Percentiles rank a stretch among this genome's conserved stretches.
Evolutionary conservation across 2,797 vertebrate genomes (phyloP).

Genomic region (Simalia tracyae): DNA sequence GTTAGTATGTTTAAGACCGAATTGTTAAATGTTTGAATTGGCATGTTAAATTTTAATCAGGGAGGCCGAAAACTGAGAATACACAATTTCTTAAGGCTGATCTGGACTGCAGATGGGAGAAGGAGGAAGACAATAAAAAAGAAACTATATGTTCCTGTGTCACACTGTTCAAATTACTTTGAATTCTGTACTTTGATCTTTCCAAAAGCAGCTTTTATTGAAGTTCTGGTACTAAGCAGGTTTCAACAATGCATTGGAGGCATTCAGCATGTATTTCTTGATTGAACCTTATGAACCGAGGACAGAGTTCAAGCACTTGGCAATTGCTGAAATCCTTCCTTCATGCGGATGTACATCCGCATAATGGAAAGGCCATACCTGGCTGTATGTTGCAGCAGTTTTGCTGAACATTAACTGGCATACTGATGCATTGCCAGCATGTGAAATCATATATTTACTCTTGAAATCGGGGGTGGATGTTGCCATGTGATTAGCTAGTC

Average conservation of each 20-base stretch:
- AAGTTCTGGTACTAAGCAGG: background rate
- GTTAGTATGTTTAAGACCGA: background rate
- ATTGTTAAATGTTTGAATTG: background rate
- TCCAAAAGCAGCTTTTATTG: background rate
- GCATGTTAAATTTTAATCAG: background rate
- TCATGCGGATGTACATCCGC: background rate
- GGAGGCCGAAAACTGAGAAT: background rate
- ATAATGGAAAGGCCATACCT: background rate
- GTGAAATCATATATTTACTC: background rate
- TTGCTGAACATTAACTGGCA: slow-evolving; percentile 3
- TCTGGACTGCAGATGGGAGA: background rate
- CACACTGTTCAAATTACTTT: background rate
- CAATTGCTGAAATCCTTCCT: background rate
- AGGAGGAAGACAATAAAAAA: background rate
- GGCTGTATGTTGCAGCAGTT: background rate
- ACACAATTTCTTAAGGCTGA: background rate
- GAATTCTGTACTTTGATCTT: background rate
- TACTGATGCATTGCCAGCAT: background rate
- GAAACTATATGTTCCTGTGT: background rate
- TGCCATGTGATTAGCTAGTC: background rate
- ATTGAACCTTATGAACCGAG: background rate
- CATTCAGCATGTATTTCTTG: background rate
- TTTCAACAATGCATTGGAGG: background rate
- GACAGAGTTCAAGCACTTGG: background rate
- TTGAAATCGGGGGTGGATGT: background rate